Conservation (phyloP, 2,113 vertebrate species). For the Scortum barcoo region DNA sequence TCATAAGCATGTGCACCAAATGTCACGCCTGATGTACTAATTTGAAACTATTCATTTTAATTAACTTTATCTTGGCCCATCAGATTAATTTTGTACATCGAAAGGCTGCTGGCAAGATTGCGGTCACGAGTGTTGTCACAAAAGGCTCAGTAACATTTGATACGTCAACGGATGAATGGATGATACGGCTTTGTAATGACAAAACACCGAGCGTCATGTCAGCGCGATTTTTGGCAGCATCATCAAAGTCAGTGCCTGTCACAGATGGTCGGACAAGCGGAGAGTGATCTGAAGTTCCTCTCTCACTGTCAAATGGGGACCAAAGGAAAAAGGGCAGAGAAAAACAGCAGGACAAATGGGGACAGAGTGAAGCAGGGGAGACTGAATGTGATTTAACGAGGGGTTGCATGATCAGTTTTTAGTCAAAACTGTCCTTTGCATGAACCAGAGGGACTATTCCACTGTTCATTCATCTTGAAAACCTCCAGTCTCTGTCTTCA, state of each 20-base stretch:
- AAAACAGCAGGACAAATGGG: background rate
- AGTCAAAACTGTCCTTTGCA: background rate
- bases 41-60: constrained; percentile 2
- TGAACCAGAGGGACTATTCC: background rate
- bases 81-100: background rate
- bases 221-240: background rate
- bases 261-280: constrained; percentile 10
- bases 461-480: constrained; percentile 4
- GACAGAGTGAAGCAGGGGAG: background rate
- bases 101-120: background rate
- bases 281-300: background rate
- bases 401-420: background rate
- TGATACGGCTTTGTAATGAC: background rate
- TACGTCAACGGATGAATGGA: background rate
- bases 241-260: constrained; percentile 10
- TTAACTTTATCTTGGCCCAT: background rate
- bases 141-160: background rate
- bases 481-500: background rate
- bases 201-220: background rate
- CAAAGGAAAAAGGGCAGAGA: background rate
- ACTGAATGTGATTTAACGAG: constrained; percentile 17
- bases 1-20: background rate
- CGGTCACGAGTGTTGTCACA: background rate
- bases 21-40: background rate
- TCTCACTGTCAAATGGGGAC: too few relatives aligned